Conservation (phyloP, 2,888 invertebrate genomes). For the Hetaerina titia region DNA sequence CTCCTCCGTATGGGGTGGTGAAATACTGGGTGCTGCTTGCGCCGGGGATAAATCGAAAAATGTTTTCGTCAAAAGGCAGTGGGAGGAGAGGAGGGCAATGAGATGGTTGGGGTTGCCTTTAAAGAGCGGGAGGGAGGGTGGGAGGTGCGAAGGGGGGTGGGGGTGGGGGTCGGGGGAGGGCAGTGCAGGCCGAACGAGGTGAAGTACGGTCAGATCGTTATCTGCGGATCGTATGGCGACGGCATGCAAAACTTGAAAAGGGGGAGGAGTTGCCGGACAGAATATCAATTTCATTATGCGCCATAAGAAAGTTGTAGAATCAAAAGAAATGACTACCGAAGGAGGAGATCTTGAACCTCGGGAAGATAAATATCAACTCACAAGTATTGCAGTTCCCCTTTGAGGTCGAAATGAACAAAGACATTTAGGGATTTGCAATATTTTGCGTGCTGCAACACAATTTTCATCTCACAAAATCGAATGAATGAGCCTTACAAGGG, state of each 20-base stretch:
- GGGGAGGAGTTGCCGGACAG: background rate
- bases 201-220: constrained; percentile 25
- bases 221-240: constrained; percentile 14
- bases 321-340: background rate
- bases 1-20: background rate
- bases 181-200: background rate
- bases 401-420: background rate
- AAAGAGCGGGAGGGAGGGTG: background rate
- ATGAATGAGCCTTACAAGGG: background rate
- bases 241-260: constrained; percentile 11
- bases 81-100: too few relatives aligned
- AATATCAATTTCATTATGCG: constrained; percentile 39
- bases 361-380: background rate
- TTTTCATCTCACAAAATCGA: background rate
- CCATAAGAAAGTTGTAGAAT: background rate
- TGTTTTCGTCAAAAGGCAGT: too few relatives aligned
- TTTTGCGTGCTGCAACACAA: background rate
- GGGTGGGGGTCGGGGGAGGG: background rate
- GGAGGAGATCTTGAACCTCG: background rate
- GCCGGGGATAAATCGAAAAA: background rate
- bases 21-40: background rate
- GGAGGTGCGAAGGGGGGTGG: background rate
- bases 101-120: too few relatives aligned
- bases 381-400: background rate
- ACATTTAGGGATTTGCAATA: background rate